Base-by-base conservation (phyloP, 2,888 invertebrate genomes). In the Lithophane semibrunnea region DNA sequence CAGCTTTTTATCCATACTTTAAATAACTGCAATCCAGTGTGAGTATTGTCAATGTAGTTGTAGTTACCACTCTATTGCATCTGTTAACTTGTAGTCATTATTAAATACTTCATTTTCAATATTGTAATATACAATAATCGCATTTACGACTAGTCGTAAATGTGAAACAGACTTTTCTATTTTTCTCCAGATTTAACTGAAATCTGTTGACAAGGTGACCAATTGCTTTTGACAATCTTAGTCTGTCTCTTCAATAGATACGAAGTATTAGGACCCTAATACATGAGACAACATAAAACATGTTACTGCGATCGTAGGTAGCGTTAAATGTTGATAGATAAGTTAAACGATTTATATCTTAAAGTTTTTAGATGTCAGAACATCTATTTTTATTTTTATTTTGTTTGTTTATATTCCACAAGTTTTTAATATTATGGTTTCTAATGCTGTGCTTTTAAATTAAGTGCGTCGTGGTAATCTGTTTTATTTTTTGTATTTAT, bases 401-500 rank as follows among this genome's bases (percentile, higher is more conserved):
- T 78, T 42, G 69, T 80, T 85, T 82, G 75, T 83, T 82, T 86
- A 73, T 77, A 85, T 86, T 86, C 83, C 87, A 88, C 80, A 74
- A 60, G 82, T 80, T 83, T 79, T 80, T 79, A 80, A 82, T 81
- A 80, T 86, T 85, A 88, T 86, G 67, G 75, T 83, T 81, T 85
- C 79, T 84, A 79, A 87, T 89, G 87, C 86, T 91, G 89, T 90
- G 88, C 86, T 88, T 89, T 83, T 84, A 80, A 77, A 77, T 81
- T 83, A 83, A 86, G 79, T 81, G 73, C 84, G 83, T 84, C 73
- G 80, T 75, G 71, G 88, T 88, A 86, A 89, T 90, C 86, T 80
- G 73, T 84, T 83, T 81, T 85, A 79, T 82, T 91, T 91, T 89
- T 93, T 85, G 79, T 85, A 94, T 94, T 93, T 92, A 92, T 92